Evolutionary conservation across 2,797 vertebrate genomes (phyloP), one percentile per base, ranked within the genome.

Genomic region (Centroberyx gerrardi): DNA sequence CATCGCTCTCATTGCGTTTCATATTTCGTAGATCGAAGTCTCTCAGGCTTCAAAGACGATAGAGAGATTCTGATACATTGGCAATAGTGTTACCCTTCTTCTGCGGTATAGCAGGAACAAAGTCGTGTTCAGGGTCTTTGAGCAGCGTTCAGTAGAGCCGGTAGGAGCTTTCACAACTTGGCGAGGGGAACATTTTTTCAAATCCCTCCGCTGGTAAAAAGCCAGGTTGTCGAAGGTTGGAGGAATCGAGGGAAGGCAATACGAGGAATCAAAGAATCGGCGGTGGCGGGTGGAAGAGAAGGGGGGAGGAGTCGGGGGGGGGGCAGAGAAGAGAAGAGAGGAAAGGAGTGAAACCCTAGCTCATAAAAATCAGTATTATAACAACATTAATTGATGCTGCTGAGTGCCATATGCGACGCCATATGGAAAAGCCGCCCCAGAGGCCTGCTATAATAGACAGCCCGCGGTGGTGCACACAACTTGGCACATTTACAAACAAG

Each of bases 341-440:
- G 49, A 66, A 67, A 42, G 59, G 74, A 84, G 83, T 82, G 80
- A 81, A 85, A 85, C 85, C 83, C 84, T 36, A 84, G 93, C 91
- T 94, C 92, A 86, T 94, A 93, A 94, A 95, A 94, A 94, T 95
- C 94, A 91, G 90, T 92, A 93, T 94, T 95, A 95, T 94, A 95
- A 95, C 92, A 94, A 94, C 94, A 95, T 96, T 96, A 96, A 96
- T 96, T 95, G 95, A 95, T 95, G 93, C 93, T 93, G 94, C 94
- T 95, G 94, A 93, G 94, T 90, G 88, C 94, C 95, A 95, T 96
- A 96, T 96, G 95, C 80, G 93, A 52, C 49, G 81, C 95, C 95
- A 96, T 95, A 95, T 95, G 95, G 95, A 94, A 91, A 87, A 68
- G 90, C 82, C 90, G 90, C 94, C 92, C 91, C 90, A 92, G 93